Evolutionary conservation across 2,888 invertebrate species (phyloP), one percentile per base, ranked within the genome.

Genomic region (Beris morrisii): DNA sequence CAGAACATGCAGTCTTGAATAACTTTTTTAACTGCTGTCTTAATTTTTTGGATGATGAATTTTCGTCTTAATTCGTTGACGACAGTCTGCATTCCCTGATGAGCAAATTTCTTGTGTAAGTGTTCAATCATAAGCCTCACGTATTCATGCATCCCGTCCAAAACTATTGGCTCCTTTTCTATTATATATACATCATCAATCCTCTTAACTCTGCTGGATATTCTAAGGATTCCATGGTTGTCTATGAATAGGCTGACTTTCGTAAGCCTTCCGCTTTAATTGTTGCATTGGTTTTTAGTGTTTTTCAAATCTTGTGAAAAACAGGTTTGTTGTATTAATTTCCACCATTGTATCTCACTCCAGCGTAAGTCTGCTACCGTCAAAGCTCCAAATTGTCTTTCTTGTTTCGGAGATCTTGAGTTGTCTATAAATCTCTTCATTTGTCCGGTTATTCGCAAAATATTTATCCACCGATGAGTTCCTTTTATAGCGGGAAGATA

Each of bases 31-130:
- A 45, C 45, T 2, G 45, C 45, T 45, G 45, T 12, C n/a, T n/a
- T 45, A 11, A n/a, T n/a, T n/a, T 45, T 45, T n/a, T 1, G n/a
- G 45, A 45, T 45, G 12, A 11, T 2, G n/a, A 12, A 45, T 12
- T 45, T n/a, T n/a, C 45, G 45, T 45, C 45, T 45, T n/a, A 45
- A n/a, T n/a, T 45, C 45, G 45, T 45, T 45, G 45, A 45, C 45
- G n/a, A 45, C 45, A 12, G n/a, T 12, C 11, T 45, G 11, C 11
- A 45, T 11, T 12, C 45, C 45, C 45, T 45, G 45, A 45, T 45
- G 45, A 45, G 11, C n/a, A 12, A n/a, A 11, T 45, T 45, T 45
- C n/a, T 11, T n/a, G n/a, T 45, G 45, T n/a, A 12, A 2, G 3
- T 45, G 45, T 12, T 12, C 12, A 45, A 45, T 45, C 11, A 45